phyloP scores from a whole-genome alignment of 2,888 invertebrate genomes.

The Brachynemurus nebulosus region DNA sequence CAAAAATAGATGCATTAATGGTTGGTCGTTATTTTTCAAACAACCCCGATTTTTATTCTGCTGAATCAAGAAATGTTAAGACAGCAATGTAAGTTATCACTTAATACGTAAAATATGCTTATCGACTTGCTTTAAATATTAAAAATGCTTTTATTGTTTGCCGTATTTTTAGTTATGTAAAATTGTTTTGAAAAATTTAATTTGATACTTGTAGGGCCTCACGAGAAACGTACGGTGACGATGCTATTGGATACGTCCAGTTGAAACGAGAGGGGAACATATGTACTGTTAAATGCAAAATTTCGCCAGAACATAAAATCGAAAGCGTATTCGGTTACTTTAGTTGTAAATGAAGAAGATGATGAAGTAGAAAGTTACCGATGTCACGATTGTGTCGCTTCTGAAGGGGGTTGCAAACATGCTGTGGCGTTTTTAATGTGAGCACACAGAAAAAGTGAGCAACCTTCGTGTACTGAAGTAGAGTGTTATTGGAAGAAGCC shows the following conservation, averaged over 20 bases:
- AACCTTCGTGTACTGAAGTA: slow-evolving; percentile 5
- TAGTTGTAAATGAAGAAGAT: slow-evolving; percentile 11
- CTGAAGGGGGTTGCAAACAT: slow-evolving; percentile 13
- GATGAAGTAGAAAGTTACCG: not conserved
- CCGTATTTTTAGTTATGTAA: not conserved
- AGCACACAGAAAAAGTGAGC: slow-evolving; percentile 13
- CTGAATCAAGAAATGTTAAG: slow-evolving; percentile 4
- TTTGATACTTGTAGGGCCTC: too few relatives aligned
- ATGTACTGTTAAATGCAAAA: slow-evolving; percentile 10
- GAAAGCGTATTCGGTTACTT: slow-evolving; percentile 9
- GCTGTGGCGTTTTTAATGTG: slow-evolving; percentile 15
- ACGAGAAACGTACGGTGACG: slow-evolving; percentile 12
- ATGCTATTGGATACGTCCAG: slow-evolving; percentile 12
- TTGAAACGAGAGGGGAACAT: slow-evolving; percentile 11
- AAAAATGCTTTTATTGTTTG: not conserved
- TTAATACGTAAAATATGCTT: too few relatives aligned
- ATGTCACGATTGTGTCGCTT: slow-evolving; percentile 1
- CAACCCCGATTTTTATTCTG: too few relatives aligned
- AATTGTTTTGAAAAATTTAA: not conserved
- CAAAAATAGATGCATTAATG: too few relatives aligned
- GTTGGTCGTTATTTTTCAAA: too few relatives aligned
- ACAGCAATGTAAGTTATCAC: slow-evolving; percentile 4
- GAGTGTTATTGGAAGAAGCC: slow-evolving; percentile 15
- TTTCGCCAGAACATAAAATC: slow-evolving; percentile 13
- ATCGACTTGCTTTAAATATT: too few relatives aligned